Base-by-base conservation (phyloP, 92 coral and sea anemone species). In the Epizoanthus fatuus region DNA sequence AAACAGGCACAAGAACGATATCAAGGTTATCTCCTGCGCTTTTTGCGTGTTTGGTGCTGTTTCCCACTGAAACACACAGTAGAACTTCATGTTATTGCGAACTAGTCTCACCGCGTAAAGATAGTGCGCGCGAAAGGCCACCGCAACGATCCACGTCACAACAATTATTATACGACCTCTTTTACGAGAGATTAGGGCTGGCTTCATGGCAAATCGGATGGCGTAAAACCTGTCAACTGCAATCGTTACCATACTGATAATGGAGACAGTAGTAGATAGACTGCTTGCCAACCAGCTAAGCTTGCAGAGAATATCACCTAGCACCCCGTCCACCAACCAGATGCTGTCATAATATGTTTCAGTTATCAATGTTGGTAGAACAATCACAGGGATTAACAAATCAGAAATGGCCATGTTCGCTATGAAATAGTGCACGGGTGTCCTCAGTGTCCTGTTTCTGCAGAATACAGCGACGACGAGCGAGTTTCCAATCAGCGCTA, bases 211-310 rank as follows among this genome's bases (percentile, higher is more conserved):
- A 77, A 77, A 77, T 38, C 44, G 25, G 7, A 77, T 77, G 19
- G 82, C 82, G 82, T 77, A 35, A 40, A 77, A 77, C 63, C 82
- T 60, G 25, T 77, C 82, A 8, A 32, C 70, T 9, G 82, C 82
- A n/a, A 77, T 77, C 5, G 63, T 56, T 10, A 77, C 58, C 82
- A 77, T 77, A 62, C 82, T 77, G 25, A 22, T 69, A 12, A 77
- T 60, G 3, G 82, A 77, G 15, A 77, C 82, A 42, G 69, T 56
- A 17, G 82, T 77, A 10, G 82, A 77, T 4, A 77, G 57, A 16
- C 82, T 77, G 22, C 82, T 42, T 3, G 71, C 82, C 4, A 77
- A 20, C 82, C 82, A 77, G 29, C 32, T 59, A 3, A 77, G 0
- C 47, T 77, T 77, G 45, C 82, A 77, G n/a, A 77, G 5, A 11